Percentiles rank a stretch among this genome's conserved stretches.
Conservation (phyloP, 2,888 invertebrate species). For the Agrotis puta region DNA sequence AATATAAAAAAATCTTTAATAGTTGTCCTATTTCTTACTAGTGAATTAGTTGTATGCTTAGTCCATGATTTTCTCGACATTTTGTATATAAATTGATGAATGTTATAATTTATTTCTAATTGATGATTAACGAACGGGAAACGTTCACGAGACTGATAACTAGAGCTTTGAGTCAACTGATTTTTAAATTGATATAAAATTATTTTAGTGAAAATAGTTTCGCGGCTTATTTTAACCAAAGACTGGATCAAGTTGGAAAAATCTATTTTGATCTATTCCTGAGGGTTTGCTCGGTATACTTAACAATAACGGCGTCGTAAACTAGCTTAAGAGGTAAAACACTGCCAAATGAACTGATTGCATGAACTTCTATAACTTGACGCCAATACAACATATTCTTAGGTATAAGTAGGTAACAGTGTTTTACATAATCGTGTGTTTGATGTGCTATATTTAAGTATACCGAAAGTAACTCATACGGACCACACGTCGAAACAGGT, state of each 20-base stretch:
- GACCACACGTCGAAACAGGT: no score
- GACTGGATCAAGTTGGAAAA: conserved; percentile 69
- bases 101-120: conserved; percentile 74
- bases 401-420: conserved; percentile 23
- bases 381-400: conserved; percentile 28
- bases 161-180: conserved; percentile 70
- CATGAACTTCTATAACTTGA: conserved; percentile 40
- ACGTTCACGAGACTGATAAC: conserved; percentile 82
- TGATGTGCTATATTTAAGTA: conserved; percentile 34
- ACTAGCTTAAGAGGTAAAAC: conserved; percentile 9
- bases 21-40: conserved; percentile 52
- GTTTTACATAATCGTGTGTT: conserved; percentile 14
- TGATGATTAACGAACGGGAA: conserved; percentile 72
- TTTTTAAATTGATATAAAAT: conserved; percentile 61
- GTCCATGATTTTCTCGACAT: conserved; percentile 59
- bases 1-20: conserved; percentile 39
- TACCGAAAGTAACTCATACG: conserved; percentile 20
- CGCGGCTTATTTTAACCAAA: conserved; percentile 76
- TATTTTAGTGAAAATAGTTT: conserved; percentile 59
- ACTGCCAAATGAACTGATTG: conserved; percentile 45
- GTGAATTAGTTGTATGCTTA: conserved; percentile 58
- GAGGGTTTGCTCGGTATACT: conserved; percentile 15
- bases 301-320: conserved; percentile 25
- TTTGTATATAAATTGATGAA: conserved; percentile 71
- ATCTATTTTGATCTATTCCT: conserved; percentile 30